Conservation (phyloP, 2,888 invertebrate genomes). For the Melanostoma mellinum region DNA sequence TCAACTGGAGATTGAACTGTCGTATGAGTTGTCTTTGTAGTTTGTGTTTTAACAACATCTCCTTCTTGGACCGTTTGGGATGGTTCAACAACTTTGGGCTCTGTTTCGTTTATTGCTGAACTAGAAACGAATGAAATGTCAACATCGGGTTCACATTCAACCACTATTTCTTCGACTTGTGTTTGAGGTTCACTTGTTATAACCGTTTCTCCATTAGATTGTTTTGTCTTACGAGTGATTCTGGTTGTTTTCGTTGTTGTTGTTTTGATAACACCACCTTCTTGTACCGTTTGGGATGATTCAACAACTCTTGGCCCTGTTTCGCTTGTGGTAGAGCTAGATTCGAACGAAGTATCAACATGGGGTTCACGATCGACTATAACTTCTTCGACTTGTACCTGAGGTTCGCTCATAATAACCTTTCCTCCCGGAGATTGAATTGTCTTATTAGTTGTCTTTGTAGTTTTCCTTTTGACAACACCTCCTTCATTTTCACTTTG, state of each 20-base stretch:
- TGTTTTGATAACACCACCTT: slow-evolving; percentile 78
- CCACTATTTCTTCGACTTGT: slow-evolving; percentile 19
- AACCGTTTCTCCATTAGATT: slow-evolving; percentile 75
- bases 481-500: slow-evolving; percentile 70
- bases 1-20: neutral
- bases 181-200: slow-evolving; percentile 57
- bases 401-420: neutral
- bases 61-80: slow-evolving; percentile 49
- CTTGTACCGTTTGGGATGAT: slow-evolving; percentile 5
- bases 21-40: slow-evolving; percentile 75
- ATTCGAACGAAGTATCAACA: neutral
- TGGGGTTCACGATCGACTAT: slow-evolving; percentile 59
- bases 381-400: slow-evolving; percentile 70
- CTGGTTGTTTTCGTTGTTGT: slow-evolving; percentile 80
- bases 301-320: neutral
- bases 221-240: slow-evolving; percentile 77
- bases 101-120: neutral
- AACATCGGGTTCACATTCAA: neutral
- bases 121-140: slow-evolving; percentile 22
- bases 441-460: slow-evolving; percentile 74
- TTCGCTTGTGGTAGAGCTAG: neutral
- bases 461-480: slow-evolving; percentile 78
- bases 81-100: neutral
- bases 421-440: neutral
- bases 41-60: slow-evolving; percentile 75